These are phyloP conservation scores for Brenthis ino DNA, from an alignment of 2,888 invertebrate genomes.

Conservation along the genomic window DNA sequence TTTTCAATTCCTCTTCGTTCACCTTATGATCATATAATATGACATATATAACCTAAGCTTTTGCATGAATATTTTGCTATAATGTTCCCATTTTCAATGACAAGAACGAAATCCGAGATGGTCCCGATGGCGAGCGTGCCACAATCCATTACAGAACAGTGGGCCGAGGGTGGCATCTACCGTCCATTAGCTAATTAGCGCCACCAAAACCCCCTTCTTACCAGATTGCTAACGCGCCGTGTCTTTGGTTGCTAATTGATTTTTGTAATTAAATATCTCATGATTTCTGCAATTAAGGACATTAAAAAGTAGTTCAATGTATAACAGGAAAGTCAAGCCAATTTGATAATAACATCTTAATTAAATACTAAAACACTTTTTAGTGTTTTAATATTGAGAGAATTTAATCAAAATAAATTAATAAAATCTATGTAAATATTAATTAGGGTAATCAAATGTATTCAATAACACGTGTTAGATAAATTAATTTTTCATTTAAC, in stretches of 20 bases:
- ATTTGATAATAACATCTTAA: constrained; percentile 13
- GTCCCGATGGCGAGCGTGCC: constrained; percentile 66
- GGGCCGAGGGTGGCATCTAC: constrained; percentile 48
- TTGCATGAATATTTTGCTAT: constrained; percentile 7
- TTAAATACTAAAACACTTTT: constrained; percentile 5
- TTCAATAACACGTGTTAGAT: neutral
- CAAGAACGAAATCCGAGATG: constrained; percentile 64
- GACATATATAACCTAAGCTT: neutral
- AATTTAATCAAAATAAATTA: neutral
- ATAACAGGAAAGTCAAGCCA: constrained; percentile 12
- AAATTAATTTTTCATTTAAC: neutral
- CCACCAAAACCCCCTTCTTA: constrained; percentile 68
- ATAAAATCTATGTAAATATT: neutral
- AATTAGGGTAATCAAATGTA: neutral
- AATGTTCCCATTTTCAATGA: constrained; percentile 34
- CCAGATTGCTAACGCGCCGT: constrained; percentile 69
- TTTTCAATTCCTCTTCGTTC: too few species aligned
- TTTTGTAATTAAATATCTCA: constrained; percentile 40
- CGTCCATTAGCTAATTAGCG: constrained; percentile 79
- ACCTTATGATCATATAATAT: too few species aligned
- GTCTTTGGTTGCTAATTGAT: constrained; percentile 73
- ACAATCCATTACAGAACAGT: constrained; percentile 67
- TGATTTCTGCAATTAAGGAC: constrained; percentile 19
- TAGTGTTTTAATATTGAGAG: neutral
- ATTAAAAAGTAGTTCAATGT: constrained; percentile 19